Conservation (phyloP, 92 coral and sea anemone genomes). For the Umimayanthus chanpuru region DNA sequence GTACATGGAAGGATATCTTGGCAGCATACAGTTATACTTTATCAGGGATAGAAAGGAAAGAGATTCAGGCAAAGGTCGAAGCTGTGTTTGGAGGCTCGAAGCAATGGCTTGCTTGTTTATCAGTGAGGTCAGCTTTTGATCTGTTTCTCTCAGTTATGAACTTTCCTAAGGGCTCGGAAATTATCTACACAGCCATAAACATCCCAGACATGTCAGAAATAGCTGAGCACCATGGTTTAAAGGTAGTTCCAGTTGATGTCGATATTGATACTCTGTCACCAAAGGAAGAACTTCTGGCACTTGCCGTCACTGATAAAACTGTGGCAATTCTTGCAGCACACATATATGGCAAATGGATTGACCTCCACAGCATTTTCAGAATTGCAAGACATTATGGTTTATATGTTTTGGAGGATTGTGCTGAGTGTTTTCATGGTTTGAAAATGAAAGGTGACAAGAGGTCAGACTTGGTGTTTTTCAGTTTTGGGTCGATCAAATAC, state of each 20-base stretch:
- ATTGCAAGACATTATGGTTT: constrained; percentile 73
- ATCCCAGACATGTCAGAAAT: constrained; percentile 93
- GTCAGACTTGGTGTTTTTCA: constrained; percentile 83
- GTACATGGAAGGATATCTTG: constrained; percentile 82
- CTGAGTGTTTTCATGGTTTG: constrained; percentile 93
- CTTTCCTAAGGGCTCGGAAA: constrained; percentile 90
- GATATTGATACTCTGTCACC: constrained; percentile 87
- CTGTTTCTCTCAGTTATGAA: constrained; percentile 78
- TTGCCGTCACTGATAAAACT: constrained; percentile 82
- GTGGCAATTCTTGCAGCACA: constrained; percentile 94
- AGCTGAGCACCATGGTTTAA: constrained; percentile 75
- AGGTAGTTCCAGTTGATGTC: constrained; percentile 86
- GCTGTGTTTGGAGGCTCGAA: constrained; percentile 83
- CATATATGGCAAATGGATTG: constrained; percentile 91
- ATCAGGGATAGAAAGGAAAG: constrained; percentile 48
- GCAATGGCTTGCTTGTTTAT: constrained; percentile 74
- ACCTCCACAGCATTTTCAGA: constrained; percentile 69
- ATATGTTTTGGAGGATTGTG: constrained; percentile 93
- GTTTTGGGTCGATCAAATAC: constrained; percentile 95
- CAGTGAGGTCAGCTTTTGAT: constrained; percentile 90
- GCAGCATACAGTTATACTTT: constrained; percentile 68
- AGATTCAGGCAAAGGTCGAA: constrained; percentile 69
- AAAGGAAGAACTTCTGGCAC: constrained; percentile 81
- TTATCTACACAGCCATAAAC: constrained; percentile 88
- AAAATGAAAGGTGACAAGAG: constrained; percentile 71